Base-by-base conservation (phyloP, 2,888 invertebrate species). In the Limenitis camilla region DNA sequence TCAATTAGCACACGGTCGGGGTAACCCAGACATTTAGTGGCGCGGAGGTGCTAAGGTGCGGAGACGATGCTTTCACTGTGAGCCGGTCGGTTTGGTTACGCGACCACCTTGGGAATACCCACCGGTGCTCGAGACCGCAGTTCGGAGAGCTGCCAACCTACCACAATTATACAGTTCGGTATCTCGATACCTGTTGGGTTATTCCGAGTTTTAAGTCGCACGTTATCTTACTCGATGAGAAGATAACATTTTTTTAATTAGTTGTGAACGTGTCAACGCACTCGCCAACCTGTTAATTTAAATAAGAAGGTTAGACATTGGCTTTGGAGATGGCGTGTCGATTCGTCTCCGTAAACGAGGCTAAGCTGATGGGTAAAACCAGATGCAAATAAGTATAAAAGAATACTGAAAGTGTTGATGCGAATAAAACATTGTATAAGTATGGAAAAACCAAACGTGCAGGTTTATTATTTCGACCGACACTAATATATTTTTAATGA, bases 31-130 rank as follows among this genome's bases (percentile, higher is more conserved):
- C 59, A 52, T 41, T 56, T 29, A 49, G 58, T 57, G 55, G 62
- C 57, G 59, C 55, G 54, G 43, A 52, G 43, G 56, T 39, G 45
- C 52, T 19, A 3, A 1, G 19, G 3, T 19, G n/a, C 9, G 1
- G 33, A 35, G 5, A 33, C 44, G 33, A 55, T 55, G 77, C 82
- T 82, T 82, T 81, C 83, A 75, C 82, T 72, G 58, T 55, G 58
- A 63, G 64, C 64, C 62, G 59, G 64, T 55, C 54, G 51, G 58
- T 57, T 66, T 57, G 64, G 45, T 71, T 72, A 69, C 65, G 70
- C 65, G 72, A 69, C 59, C 68, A 66, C 55, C 56, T 53, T 72
- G 82, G 83, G 72, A 81, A 76, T 78, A 78, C 78, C 81, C 81
- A 78, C 43, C 56, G 50, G 49, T 47, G 58, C 46, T 40, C 54